A percentile compares a stretch with the other conserved stretches of the same genome.
phyloP scores from a whole-genome alignment of 2,113 vertebrate species.

The Erythrolamprus reginae region DNA sequence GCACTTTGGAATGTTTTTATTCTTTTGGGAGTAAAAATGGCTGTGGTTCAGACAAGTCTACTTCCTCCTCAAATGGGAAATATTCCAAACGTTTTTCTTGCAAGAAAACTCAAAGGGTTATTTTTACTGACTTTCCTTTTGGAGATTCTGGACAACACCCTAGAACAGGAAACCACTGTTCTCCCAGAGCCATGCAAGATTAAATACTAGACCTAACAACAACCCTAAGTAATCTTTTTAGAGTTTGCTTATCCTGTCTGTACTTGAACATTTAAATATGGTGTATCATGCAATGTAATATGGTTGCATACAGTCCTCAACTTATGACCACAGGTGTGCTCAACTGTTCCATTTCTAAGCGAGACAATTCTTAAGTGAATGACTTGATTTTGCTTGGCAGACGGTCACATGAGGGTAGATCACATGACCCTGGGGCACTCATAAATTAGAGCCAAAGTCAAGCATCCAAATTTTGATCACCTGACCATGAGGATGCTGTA shows the following conservation, averaged over 20 bases:
- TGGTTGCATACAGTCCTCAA: not conserved
- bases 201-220: conserved; percentile 77
- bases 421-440: not conserved
- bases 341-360: not conserved
- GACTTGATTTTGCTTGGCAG: not conserved
- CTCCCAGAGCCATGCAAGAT: conserved; percentile 81
- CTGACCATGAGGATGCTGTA: not conserved
- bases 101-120: conserved; percentile 79
- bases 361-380: not conserved
- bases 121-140: conserved; percentile 84
- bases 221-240: conserved; percentile 67
- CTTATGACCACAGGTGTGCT: not conserved
- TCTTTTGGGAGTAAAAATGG: conserved; percentile 48
- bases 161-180: conserved; percentile 85
- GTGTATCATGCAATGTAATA: not conserved
- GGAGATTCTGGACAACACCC: conserved; percentile 77
- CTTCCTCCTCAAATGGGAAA: conserved; percentile 72
- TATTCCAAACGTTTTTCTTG: conserved; percentile 65
- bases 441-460: not conserved
- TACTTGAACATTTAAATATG: conserved; percentile 31
- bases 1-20: conserved; percentile 46
- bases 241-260: conserved; percentile 68
- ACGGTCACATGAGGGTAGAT: not conserved
- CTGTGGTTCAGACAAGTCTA: conserved; percentile 56
- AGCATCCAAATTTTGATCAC: not conserved